Evolutionary conservation across 2,888 invertebrate species (phyloP).

Genomic region (Eulithis testata): DNA sequence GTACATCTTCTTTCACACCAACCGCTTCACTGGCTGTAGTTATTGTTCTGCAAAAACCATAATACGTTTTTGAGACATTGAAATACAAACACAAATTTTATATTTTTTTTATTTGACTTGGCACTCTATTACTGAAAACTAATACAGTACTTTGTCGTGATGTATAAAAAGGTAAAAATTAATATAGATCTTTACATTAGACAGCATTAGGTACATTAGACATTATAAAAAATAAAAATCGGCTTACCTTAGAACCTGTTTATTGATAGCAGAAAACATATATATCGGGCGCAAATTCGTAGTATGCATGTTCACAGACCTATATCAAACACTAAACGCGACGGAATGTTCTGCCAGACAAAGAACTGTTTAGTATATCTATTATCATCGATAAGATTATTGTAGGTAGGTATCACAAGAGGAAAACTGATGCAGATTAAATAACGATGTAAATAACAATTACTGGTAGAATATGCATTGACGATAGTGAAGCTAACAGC

Average conservation of each 20-base stretch:
- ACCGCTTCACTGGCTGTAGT: slow-evolving; percentile 32
- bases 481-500: neutral
- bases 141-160: too few species aligned
- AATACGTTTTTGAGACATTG: neutral
- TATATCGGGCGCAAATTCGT: slow-evolving; percentile 14
- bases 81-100: too few species aligned
- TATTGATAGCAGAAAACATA: slow-evolving; percentile 7
- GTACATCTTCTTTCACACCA: slow-evolving; percentile 20
- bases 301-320: slow-evolving; percentile 16
- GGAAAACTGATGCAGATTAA: neutral
- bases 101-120: too few species aligned
- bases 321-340: neutral
- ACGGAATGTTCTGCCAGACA: neutral
- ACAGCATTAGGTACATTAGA: too few species aligned
- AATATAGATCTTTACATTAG: too few species aligned
- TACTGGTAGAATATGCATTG: neutral
- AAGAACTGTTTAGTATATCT: neutral
- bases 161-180: too few species aligned
- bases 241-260: slow-evolving; percentile 19
- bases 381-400: slow-evolving; percentile 13
- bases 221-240: neutral
- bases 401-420: neutral
- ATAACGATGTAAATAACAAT: slow-evolving; percentile 1
- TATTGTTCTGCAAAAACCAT: slow-evolving; percentile 35
- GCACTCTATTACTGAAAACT: too few species aligned